Conservation (phyloP, 1,140 invertebrate species). For the Drosophila nannoptera region DNA sequence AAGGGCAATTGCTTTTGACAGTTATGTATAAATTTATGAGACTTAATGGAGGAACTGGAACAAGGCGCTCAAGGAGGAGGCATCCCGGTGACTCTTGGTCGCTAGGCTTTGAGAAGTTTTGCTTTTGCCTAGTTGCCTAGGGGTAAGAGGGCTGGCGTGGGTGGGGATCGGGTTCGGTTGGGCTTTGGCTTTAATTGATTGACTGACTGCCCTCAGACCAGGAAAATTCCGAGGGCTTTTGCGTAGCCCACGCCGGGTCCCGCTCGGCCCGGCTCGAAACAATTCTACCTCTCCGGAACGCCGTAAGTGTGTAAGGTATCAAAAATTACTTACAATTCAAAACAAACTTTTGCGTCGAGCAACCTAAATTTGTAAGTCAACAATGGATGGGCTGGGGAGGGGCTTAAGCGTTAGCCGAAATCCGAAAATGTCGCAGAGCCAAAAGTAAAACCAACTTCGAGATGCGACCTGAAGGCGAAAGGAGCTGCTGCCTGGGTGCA, state of each 20-base stretch:
- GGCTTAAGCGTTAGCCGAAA: constrained; percentile 61
- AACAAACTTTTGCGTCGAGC: constrained; percentile 72
- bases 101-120: background rate
- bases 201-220: constrained; percentile 42
- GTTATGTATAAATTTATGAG: constrained; percentile 77
- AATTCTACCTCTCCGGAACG: constrained; percentile 45
- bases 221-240: constrained; percentile 1
- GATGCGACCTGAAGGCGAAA: background rate
- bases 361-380: constrained; percentile 76
- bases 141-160: background rate
- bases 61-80: background rate
- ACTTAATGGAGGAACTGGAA: constrained; percentile 58
- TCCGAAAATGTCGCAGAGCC: constrained; percentile 71
- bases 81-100: no score
- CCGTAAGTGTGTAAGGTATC: constrained; percentile 60
- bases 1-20: constrained; percentile 77
- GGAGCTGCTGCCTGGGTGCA: background rate
- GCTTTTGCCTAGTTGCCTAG: constrained; percentile 11
- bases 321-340: constrained; percentile 77
- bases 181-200: constrained; percentile 68
- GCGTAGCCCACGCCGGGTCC: no score
- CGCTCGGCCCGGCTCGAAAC: constrained; percentile 22
- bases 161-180: constrained; percentile 1
- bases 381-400: constrained; percentile 44
- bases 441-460: constrained; percentile 53